phyloP scores from a whole-genome alignment of 2,797 vertebrate genomes.

The Brotogeris chrysoptera region DNA sequence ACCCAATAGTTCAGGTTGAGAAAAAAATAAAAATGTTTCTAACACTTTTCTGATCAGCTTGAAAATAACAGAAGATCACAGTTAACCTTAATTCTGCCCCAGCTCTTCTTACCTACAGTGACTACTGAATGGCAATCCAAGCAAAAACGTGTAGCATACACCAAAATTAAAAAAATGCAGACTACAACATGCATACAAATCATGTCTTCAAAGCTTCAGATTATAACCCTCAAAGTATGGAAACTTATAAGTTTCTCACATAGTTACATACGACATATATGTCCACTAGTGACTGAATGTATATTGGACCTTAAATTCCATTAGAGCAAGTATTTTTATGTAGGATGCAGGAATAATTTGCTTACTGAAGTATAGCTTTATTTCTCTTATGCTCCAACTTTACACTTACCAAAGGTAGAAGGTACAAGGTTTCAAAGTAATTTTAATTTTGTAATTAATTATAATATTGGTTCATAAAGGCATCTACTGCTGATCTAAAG shows the following conservation, averaged over 20 bases:
- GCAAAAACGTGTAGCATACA: neutral
- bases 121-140: neutral
- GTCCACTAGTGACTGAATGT: neutral
- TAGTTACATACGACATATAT: neutral
- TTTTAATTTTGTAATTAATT: neutral
- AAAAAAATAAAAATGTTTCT: rapidly evolving
- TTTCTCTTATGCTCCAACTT: neutral
- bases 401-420: neutral
- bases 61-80: neutral
- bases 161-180: neutral
- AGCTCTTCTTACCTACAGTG: neutral
- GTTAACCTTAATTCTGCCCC: neutral
- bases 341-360: neutral
- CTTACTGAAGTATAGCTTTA: neutral
- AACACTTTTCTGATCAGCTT: neutral
- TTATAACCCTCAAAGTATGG: neutral
- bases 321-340: neutral
- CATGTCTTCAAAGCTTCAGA: neutral
- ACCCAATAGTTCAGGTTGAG: neutral
- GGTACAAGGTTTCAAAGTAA: neutral
- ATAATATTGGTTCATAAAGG: neutral
- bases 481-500: neutral
- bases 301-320: neutral
- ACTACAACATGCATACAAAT: neutral
- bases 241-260: neutral